phyloP scores from a whole-genome alignment of 2,888 invertebrate genomes.

The Petrophora chlorosata region DNA sequence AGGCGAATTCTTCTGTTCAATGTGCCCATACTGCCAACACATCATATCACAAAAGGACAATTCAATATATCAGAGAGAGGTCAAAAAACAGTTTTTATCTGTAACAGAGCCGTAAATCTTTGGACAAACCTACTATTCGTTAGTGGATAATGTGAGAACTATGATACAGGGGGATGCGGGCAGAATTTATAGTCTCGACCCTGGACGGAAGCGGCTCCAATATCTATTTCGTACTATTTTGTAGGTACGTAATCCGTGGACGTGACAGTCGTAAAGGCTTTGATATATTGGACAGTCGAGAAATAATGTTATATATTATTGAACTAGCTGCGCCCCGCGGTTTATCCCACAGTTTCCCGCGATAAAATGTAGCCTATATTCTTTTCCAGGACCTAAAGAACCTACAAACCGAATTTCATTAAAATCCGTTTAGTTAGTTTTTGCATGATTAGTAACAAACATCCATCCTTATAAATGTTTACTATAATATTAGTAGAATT shows the following conservation, averaged over 20 bases:
- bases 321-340: too few relatives aligned
- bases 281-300: too few relatives aligned
- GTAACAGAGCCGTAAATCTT: slow-evolving; percentile 26
- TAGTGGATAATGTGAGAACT: slow-evolving; percentile 29
- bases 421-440: too few relatives aligned
- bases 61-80: slow-evolving; percentile 28
- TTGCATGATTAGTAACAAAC: too few relatives aligned
- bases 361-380: too few relatives aligned
- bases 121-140: slow-evolving; percentile 23
- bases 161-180: slow-evolving; percentile 32
- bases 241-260: not conserved
- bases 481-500: too few relatives aligned
- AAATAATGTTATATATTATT: too few relatives aligned
- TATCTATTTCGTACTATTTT: not conserved
- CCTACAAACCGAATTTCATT: too few relatives aligned
- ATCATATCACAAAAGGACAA: slow-evolving; percentile 5
- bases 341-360: too few relatives aligned
- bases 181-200: slow-evolving; percentile 16
- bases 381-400: too few relatives aligned
- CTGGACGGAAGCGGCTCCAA: not conserved
- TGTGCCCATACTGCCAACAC: slow-evolving; percentile 3
- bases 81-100: slow-evolving; percentile 37
- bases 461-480: too few relatives aligned
- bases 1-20: not conserved
- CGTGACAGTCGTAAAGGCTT: not conserved